phyloP scores from a whole-genome alignment of 92 coral and sea anemone genomes.

The Parazoanthus swiftii region DNA sequence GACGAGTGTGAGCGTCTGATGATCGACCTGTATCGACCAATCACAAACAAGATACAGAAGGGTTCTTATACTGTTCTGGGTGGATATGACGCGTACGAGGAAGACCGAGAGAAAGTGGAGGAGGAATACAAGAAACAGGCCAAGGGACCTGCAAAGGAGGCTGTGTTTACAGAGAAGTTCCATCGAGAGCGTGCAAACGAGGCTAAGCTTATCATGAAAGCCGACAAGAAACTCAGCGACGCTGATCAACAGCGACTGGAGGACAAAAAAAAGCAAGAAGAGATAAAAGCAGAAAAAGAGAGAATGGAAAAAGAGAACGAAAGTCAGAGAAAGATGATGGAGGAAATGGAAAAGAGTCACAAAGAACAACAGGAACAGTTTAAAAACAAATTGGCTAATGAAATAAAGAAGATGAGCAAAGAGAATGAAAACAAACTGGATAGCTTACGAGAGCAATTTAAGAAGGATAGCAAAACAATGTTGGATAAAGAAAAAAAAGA shows the following conservation, averaged over 20 bases:
- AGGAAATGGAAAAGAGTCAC: neutral
- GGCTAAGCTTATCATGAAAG: constrained; percentile 1
- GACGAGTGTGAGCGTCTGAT: constrained; percentile 3
- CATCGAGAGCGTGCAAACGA: constrained; percentile 10
- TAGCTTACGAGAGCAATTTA: neutral
- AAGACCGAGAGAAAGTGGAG: constrained; percentile 1
- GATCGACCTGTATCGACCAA: neutral
- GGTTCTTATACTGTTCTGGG: constrained; percentile 8
- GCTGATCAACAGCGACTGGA: neutral
- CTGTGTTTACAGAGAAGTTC: neutral
- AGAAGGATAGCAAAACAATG: neutral
- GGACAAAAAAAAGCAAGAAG: neutral
- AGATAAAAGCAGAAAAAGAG: neutral
- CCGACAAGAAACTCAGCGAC: constrained; percentile 9
- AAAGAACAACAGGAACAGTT: neutral
- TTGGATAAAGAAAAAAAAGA: neutral
- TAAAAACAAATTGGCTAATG: neutral
- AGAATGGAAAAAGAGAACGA: neutral
- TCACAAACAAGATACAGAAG: neutral
- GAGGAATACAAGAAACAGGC: neutral
- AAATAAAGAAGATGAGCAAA: neutral
- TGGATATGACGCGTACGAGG: neutral
- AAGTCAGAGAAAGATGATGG: neutral
- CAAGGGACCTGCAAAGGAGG: constrained; percentile 5
- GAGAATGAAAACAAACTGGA: neutral